Conservation (phyloP, 2,888 invertebrate species). For the Globia sparganii region DNA sequence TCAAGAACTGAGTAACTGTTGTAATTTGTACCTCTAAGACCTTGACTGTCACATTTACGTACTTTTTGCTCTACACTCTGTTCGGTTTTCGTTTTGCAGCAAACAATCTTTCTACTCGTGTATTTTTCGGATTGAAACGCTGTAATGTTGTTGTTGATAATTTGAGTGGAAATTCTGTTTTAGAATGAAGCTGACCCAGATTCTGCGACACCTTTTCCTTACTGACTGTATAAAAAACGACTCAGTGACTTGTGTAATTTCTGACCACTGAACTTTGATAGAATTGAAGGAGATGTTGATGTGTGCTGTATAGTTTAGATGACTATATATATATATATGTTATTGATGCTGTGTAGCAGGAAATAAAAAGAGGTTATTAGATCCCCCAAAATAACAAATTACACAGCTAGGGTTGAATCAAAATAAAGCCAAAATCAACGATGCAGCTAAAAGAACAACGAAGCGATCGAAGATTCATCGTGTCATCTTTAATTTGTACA, state of each 20-base stretch:
- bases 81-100: conserved; percentile 11
- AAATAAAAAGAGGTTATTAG: background rate
- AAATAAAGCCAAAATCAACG: background rate
- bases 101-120: conserved; percentile 29
- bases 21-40: conserved; percentile 44
- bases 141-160: no score
- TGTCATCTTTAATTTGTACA: conserved; percentile 16
- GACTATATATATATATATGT: no score
- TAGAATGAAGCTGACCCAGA: conserved; percentile 7
- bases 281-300: background rate
- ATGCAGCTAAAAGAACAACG: background rate
- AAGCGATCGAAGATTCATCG: conserved; percentile 1
- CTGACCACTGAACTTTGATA: background rate
- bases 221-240: background rate
- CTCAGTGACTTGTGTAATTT: background rate
- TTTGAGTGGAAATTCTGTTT: conserved; percentile 38
- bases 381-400: background rate
- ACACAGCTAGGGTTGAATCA: no score
- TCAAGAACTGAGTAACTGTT: conserved; percentile 48
- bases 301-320: no score
- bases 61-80: conserved; percentile 38
- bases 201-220: background rate
- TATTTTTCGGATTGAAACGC: conserved; percentile 42
- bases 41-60: conserved; percentile 46
- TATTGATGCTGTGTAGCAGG: background rate